A percentile compares a stretch with the other conserved stretches of the same genome.
Conservation (phyloP, 2,797 vertebrate genomes). For the Melanotaenia nigrans region DNA sequence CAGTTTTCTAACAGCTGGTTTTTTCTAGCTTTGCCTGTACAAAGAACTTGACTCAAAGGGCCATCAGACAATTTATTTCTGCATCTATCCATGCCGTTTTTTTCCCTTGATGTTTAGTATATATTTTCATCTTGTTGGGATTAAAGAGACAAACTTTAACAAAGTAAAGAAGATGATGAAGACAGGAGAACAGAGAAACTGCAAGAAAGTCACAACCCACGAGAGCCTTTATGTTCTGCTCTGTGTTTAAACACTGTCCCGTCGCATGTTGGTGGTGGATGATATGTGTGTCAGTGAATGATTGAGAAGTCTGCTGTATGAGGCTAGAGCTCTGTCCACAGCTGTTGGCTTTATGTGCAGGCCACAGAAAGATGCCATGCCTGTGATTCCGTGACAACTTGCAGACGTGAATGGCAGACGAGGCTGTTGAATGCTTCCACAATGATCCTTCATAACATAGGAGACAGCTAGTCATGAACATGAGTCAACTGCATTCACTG, state of each 20-base stretch:
- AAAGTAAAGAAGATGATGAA: background rate
- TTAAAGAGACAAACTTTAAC: background rate
- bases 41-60: background rate
- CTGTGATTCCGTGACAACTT: slow-evolving; percentile 61
- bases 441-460: slow-evolving; percentile 62
- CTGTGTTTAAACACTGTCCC: slow-evolving; percentile 56
- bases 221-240: slow-evolving; percentile 32
- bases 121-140: background rate
- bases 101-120: background rate
- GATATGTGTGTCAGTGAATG: slow-evolving; percentile 62
- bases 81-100: background rate
- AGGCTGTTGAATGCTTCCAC: slow-evolving; percentile 69
- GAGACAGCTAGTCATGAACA: slow-evolving; percentile 69
- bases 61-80: slow-evolving; percentile 1
- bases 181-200: background rate
- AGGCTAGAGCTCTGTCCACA: slow-evolving; percentile 55
- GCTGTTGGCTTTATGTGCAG: slow-evolving; percentile 52
- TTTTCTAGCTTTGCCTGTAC: background rate
- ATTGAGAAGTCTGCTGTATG: slow-evolving; percentile 74
- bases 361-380: slow-evolving; percentile 74
- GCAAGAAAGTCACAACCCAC: slow-evolving; percentile 3
- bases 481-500: slow-evolving; percentile 63
- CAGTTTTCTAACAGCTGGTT: background rate
- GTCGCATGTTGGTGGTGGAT: slow-evolving; percentile 51
- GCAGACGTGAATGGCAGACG: slow-evolving; percentile 70